Base-by-base conservation (phyloP, 2,888 invertebrate species). In the Tridacna crocea region DNA sequence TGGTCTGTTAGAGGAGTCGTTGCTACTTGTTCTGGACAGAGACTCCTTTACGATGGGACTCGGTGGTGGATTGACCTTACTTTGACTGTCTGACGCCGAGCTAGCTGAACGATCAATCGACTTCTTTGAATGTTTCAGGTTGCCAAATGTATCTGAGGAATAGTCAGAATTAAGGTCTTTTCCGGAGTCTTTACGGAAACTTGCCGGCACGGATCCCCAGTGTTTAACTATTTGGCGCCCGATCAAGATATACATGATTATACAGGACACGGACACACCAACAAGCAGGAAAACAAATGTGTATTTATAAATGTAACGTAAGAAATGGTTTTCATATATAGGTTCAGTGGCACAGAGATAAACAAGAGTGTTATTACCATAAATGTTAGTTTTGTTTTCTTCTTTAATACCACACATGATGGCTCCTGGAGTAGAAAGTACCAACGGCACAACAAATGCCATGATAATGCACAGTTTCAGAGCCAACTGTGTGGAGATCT, bases 71-170 rank as follows among this genome's bases (percentile, higher is more conserved):
- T 19, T 19, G 2, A 22, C 51, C 46, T 66, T 22, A 27, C 61
- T 77, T 17, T 68, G 63, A 17, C 75, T 78, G 12, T 86, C 83
- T 19, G 83, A 81, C 3, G 72, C 72, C 0, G 73, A n/a, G 63
- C 83, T 86, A 12, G 77, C 63, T 17, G 77, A 75, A 24, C 72
- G 61, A 26, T 85, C 81, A 6, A 76, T 17, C 1, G 77, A 47
- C 65, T 75, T 81, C 60, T 55, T 60, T 19, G 58, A 46, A 36
- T 55, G 27, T 61, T 68, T 70, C 46, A 75, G 19, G 24, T 82
- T 80, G 0, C 83, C 83, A 61, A 86, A 81, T 13, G 86, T 86
- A n/a, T 86, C 86, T 46, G 86, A 83, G 15, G 86, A 83, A 48
- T 63, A 80, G 24, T 86, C 83, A 0, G 86, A 83, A 60, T 83